A percentile compares a stretch with the other conserved stretches of the same genome.
Evolutionary conservation across 2,888 invertebrate genomes (phyloP).

Genomic region (Laothoe populi): DNA sequence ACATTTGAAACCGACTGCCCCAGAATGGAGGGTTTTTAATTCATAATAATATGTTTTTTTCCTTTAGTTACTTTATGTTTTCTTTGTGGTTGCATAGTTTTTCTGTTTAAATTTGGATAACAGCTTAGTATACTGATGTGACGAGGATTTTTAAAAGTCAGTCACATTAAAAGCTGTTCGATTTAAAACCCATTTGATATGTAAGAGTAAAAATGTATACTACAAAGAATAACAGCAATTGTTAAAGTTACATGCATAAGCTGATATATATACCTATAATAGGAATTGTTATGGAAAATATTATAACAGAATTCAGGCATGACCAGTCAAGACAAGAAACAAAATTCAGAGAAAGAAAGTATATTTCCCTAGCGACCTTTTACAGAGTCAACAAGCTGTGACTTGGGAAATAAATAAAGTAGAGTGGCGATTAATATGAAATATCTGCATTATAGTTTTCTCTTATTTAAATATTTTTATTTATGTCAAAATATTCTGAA

Average conservation of each 20-base stretch:
- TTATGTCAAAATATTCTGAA: neutral
- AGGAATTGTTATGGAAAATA: conserved; percentile 26
- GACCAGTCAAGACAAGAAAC: conserved; percentile 70
- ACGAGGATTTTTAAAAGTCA: too few species aligned
- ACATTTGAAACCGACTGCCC: too few species aligned
- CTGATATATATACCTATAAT: neutral
- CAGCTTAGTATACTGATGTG: too few species aligned
- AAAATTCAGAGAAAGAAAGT: conserved; percentile 70
- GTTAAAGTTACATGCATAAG: neutral
- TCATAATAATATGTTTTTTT: too few species aligned
- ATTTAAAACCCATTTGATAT: too few species aligned
- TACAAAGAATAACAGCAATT: too few species aligned
- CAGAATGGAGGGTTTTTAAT: too few species aligned
- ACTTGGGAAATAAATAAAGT: conserved; percentile 78
- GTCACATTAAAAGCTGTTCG: too few species aligned
- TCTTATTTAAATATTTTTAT: conserved; percentile 20
- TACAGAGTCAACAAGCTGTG: conserved; percentile 80
- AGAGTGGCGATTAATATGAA: conserved; percentile 73
- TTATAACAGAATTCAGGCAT: conserved; percentile 32
- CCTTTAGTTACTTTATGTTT: too few species aligned
- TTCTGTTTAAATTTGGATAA: too few species aligned
- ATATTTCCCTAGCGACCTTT: conserved; percentile 79
- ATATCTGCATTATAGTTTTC: conserved; percentile 53
- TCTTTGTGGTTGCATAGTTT: too few species aligned
- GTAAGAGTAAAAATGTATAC: too few species aligned